Base-by-base conservation (phyloP, 1,140 invertebrate genomes). In the Drosophila dunni region DNA sequence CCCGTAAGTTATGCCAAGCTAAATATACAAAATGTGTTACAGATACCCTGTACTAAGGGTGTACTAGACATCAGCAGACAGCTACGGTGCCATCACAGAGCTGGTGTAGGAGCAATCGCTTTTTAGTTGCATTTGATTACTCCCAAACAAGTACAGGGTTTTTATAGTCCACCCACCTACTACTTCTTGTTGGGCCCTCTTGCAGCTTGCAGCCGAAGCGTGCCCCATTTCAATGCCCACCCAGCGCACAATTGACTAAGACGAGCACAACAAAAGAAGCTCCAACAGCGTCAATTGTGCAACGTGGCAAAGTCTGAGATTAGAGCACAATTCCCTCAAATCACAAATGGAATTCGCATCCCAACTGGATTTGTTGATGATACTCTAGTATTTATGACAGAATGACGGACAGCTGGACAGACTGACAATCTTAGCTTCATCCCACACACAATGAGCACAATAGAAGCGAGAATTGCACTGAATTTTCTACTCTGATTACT, bases 291-390 rank as follows among this genome's bases (percentile, higher is more conserved):
- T 40, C 34, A 56, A 56, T 56, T 56, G 53, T 56, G 36, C 53
- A 56, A 56, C 36, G 34, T 54, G 51, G 34, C 51, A 15, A 24
- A 54, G 46, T 51, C 34, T 15, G 53, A 64, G 61, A 64, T 64
- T 64, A 64, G 61, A 44, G 62, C 62, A 54, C 50, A 64, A 64
- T 64, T 44, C 62, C 45, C 61, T 63, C 20, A 45, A 64, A 45
- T 17, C 13, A 13, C 24, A 17, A 58, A 48, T 51, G 50, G 50
- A 51, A 54, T 64, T 53, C 24, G 13, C 24, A 57, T 54, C 33
- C 24, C 24, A 56, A 20, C 36, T 38, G 53, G 53, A 56, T 56
- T 57, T 44, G 54, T 29, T 24, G 34, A 51, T 63, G 20, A 38
- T 63, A 36, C 33, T 53, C n/a, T 5, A 6, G 50, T n/a, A 34